Base-by-base conservation (phyloP, 2,113 vertebrate species). In the Egretta garzetta region DNA sequence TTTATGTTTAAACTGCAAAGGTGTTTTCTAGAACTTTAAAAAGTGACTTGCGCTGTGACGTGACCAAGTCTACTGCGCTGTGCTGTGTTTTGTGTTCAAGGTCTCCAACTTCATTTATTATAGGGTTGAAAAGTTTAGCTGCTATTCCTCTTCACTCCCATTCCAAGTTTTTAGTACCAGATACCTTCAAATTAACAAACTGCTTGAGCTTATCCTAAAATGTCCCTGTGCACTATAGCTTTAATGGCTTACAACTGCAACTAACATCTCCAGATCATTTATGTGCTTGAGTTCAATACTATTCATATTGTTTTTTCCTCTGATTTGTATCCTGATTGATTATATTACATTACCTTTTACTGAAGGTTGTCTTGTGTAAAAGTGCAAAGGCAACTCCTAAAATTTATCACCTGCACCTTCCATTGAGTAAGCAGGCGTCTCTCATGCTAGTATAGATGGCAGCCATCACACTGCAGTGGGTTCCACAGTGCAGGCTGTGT, bases 1-100 rank as follows among this genome's bases (percentile, higher is more conserved):
- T 94, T 41, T 27, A 17, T 76, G 70, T 76, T 90, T 82, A 70
- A 80, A 56, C 41, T 63, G 63, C n/a, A 73, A 12, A 95, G 55
- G 45, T 52, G 24, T 74, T 80, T 87, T 93, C 27, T 88, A 50
- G 71, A 80, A 68, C 71, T 77, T 63, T 12, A 35, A 52, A 23
- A 86, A 90, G 50, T 1, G 1, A 8, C 22, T 75, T 85, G 50
- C 3, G 0, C 0, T 24, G 8, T 62, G 47, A 64, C 21, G 84
- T 89, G 47, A 64, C 27, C 17, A 52, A 28, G 35, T 63, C 80
- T 86, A 7, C 37, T 80, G 39, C 21, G 55, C 2, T 62, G 32
- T 81, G 53, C 87, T 85, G 50, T 73, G 35, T 41, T 60, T 62
- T 58, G 35, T 59, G 37, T 68, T 87, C 58, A 58, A 6, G 73